These are phyloP conservation scores for Metaphire vulgaris DNA, from an alignment of 1,140 invertebrate species.

Conservation along the genomic window DNA sequence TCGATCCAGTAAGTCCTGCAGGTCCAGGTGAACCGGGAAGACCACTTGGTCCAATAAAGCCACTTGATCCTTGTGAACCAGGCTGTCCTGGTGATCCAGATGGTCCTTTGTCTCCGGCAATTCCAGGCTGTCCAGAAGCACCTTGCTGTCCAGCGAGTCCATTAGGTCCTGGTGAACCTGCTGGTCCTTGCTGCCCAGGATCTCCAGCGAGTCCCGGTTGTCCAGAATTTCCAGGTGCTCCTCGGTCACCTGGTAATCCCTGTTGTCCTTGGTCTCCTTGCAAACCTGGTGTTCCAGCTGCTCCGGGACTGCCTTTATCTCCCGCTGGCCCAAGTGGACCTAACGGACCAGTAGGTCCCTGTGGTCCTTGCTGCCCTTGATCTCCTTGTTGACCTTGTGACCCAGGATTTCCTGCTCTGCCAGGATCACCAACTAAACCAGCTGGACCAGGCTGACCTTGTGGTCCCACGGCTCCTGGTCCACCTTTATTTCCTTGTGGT, in stretches of 20 bases:
- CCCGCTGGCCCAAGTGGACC: slow-evolving; percentile 7
- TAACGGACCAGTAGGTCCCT: neutral
- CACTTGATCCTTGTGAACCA: slow-evolving; percentile 7
- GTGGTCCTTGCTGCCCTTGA: neutral
- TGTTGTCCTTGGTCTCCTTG: neutral
- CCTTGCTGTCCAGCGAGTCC: slow-evolving; percentile 20
- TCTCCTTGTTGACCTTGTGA: slow-evolving; percentile 3
- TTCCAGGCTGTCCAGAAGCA: slow-evolving; percentile 16
- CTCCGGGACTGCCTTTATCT: slow-evolving; percentile 31
- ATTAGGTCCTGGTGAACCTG: neutral
- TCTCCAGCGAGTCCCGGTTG: slow-evolving; percentile 49
- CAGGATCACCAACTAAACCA: neutral
- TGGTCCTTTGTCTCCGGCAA: neutral
- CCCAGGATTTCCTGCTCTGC: neutral
- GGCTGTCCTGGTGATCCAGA: neutral
- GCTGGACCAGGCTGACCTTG: neutral
- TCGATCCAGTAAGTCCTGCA: slow-evolving; percentile 58
- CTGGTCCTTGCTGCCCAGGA: neutral
- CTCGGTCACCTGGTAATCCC: neutral
- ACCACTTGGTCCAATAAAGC: neutral
- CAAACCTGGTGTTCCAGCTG: slow-evolving; percentile 56
- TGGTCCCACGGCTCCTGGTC: neutral
- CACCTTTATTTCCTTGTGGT: neutral
- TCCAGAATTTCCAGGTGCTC: slow-evolving; percentile 59
- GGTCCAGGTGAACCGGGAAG: slow-evolving; percentile 58